Evolutionary conservation across 2,888 invertebrate species (phyloP), one percentile per base, ranked within the genome.

Genomic region (Teleogryllus oceanicus): DNA sequence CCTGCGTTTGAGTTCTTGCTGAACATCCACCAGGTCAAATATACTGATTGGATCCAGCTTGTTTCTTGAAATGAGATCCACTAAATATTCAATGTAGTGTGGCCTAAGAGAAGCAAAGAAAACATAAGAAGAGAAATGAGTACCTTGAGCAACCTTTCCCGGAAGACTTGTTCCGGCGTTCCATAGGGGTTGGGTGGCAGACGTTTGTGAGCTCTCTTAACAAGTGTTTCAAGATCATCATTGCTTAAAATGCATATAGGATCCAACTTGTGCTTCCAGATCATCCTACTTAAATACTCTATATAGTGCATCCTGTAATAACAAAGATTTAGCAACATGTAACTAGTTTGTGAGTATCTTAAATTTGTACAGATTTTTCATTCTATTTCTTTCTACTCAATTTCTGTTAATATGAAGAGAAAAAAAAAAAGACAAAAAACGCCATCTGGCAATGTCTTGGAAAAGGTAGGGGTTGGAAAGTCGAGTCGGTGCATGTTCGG

Each of bases 71-170:
- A 97, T 94, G 87, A 94, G 91, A 85, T 91, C 92, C 86, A 96
- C 96, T 90, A 98, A 92, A 90, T 97, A 97, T 90, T 98, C 98
- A 88, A 96, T 93, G 91, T 96, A 98, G 91, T 98, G 98, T 86
- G 91, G 89, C 91, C 97, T 98, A 82, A 83, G 80, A 80, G 84
- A 74, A 77, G 78, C 78, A 81, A 80, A 80, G 79, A 82, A 78
- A 79, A 82, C 80, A 79, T 79, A 80, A 80, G 79, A 80, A 50
- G 80, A 80, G 50, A 79, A 81, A 79, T 80, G 75, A 81, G 78
- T 89, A 93, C 93, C 92, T 93, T 90, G 83, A 89, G 85, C 82
- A 93, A 89, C 84, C 90, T 89, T 84, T 89, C 89, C 86, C 90
- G 89, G 88, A 92, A 93, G 85, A 91, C 88, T 82, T 90, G 90